Base-by-base conservation (phyloP, 2,113 vertebrate species). In the Speoplatyrhinus poulsoni region DNA sequence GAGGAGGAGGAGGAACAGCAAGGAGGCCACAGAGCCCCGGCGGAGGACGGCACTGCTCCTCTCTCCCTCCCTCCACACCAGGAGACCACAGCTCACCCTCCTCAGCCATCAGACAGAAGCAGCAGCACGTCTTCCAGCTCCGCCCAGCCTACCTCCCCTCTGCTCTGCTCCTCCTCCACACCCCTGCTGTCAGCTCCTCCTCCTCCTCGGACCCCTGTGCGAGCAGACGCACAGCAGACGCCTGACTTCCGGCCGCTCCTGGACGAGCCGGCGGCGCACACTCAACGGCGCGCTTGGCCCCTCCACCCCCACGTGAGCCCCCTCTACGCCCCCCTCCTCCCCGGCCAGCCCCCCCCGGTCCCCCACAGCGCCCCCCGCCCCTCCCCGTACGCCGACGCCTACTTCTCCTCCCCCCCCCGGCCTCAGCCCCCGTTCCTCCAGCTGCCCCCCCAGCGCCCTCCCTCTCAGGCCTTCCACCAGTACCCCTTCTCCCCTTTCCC, bases 141-240 rank as follows among this genome's bases (percentile, higher is more conserved):
- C 33, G 47, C 53, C 13, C 13, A n/a, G n/a, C 13, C 13, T 9
- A 54, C 12, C 53, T 10, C 54, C 54, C 12, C 2, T 33, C 64
- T 55, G 8, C 9, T 26, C 19, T 75, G 88, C 81, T 86, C 90
- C 6, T 64, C 72, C 82, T 86, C 90, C 89, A 65, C 62, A 12
- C 12, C 49, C 5, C 47, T 19, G 48, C 36, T 41, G 1, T 8
- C 36, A 41, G 5, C 36, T 5, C 17, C n/a, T 46, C 36, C 57
- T 36, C n/a, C 46, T 46, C 48, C 1, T 8, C 36, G 3, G 26
- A 47, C 9, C 50, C 53, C 36, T 5, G 36, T 8, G 0, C 69
- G 63, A 7, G 12, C 13, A 0, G 57, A 82, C 60, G 9, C 64
- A 3, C 26, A 58, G 68, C 36, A 41, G 36, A 84, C 83, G 69